phyloP scores from a whole-genome alignment of 2,888 invertebrate genomes.

The Epicampocera succincta region DNA sequence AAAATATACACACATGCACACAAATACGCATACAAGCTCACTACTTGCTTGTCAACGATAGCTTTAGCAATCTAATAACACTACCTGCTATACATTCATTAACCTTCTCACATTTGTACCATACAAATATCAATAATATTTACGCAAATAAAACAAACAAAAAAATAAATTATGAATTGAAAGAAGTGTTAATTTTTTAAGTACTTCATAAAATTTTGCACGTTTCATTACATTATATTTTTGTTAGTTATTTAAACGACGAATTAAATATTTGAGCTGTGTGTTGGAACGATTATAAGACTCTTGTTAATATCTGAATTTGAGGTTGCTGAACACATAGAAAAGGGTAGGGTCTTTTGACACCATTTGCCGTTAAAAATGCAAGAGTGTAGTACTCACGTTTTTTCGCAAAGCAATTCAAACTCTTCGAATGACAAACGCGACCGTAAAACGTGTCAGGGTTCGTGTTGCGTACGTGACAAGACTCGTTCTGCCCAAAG shows the following conservation, averaged over 20 bases:
- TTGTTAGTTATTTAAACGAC: constrained; percentile 54
- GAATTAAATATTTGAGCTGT: constrained; percentile 13
- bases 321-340: constrained; percentile 32
- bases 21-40: constrained; percentile 21
- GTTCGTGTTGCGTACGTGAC: no score
- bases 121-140: constrained; percentile 39
- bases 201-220: constrained; percentile 65
- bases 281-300: constrained; percentile 1
- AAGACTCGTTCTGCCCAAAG: no score
- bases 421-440: no score
- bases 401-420: no score
- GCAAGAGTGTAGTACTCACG: not conserved
- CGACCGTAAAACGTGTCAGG: no score
- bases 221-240: constrained; percentile 68
- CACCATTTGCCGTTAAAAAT: constrained; percentile 40
- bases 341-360: constrained; percentile 53
- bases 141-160: not conserved
- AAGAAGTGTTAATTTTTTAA: constrained; percentile 65
- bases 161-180: constrained; percentile 8
- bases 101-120: constrained; percentile 58
- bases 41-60: constrained; percentile 53
- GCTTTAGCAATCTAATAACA: constrained; percentile 26
- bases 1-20: not conserved
- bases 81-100: constrained; percentile 7
- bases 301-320: constrained; percentile 46